These are phyloP conservation scores for Glyphotaelius pellucidus DNA, from an alignment of 2,888 invertebrate genomes.

Conservation along the genomic window DNA sequence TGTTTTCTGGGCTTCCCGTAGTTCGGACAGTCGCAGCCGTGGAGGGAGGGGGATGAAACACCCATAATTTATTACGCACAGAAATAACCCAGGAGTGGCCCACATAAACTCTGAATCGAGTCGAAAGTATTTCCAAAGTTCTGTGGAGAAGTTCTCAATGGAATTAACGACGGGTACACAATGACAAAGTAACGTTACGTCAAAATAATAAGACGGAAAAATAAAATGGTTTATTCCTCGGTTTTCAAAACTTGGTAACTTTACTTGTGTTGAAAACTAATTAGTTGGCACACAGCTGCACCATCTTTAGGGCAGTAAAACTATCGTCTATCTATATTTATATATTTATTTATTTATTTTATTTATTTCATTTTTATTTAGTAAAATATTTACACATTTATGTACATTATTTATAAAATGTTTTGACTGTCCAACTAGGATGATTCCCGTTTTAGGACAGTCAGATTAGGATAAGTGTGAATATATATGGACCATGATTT, in stretches of 20 bases:
- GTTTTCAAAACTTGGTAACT: neutral
- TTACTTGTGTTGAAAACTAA: neutral
- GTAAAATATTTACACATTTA: too few species aligned
- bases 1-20: neutral
- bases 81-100: neutral
- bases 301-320: neutral
- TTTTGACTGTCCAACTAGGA: too few species aligned
- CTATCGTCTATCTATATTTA: too few species aligned
- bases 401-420: too few species aligned
- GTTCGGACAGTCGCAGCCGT: neutral
- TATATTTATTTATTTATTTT: too few species aligned
- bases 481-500: too few species aligned
- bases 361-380: too few species aligned
- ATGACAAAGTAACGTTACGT: neutral
- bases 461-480: too few species aligned
- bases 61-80: neutral
- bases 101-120: neutral
- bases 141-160: neutral
- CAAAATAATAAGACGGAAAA: neutral
- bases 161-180: neutral
- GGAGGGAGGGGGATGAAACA: neutral
- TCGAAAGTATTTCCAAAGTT: neutral
- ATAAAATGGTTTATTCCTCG: neutral
- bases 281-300: too few species aligned
- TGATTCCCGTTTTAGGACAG: too few species aligned